Conservation (phyloP, 2,113 vertebrate species). For the Numenius arquata region DNA sequence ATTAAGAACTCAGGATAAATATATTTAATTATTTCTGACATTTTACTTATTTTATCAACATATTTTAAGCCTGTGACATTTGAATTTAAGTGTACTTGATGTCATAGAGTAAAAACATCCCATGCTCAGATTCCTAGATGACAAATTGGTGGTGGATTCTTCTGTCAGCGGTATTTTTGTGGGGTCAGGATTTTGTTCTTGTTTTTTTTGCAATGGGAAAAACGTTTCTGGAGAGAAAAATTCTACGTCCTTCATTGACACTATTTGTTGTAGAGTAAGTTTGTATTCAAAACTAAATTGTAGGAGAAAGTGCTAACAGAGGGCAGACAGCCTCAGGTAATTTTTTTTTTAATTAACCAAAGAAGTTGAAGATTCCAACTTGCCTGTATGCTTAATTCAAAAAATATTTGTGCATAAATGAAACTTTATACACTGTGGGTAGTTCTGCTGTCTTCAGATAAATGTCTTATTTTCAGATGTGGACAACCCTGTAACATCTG, state of each 20-base stretch:
- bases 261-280: not conserved
- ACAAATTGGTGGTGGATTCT: not conserved
- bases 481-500: slow-evolving; percentile 27
- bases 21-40: not conserved
- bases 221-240: not conserved
- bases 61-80: not conserved
- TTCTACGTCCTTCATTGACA: not conserved
- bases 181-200: not conserved
- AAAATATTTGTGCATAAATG: not conserved
- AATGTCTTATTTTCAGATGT: slow-evolving; percentile 48
- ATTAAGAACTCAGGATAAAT: not conserved
- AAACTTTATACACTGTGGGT: not conserved
- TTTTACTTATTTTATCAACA: not conserved
- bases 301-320: not conserved
- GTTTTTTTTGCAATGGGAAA: not conserved
- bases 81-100: not conserved
- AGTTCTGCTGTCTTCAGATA: not conserved
- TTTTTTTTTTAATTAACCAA: not conserved
- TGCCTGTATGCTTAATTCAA: not conserved
- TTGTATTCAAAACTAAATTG: not conserved
- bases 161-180: not conserved
- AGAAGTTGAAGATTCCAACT: not conserved
- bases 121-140: not conserved
- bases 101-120: not conserved
- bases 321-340: not conserved